These are phyloP conservation scores for Mastomys coucha DNA, from an alignment of 2,113 vertebrate species.

Conservation along the genomic window DNA sequence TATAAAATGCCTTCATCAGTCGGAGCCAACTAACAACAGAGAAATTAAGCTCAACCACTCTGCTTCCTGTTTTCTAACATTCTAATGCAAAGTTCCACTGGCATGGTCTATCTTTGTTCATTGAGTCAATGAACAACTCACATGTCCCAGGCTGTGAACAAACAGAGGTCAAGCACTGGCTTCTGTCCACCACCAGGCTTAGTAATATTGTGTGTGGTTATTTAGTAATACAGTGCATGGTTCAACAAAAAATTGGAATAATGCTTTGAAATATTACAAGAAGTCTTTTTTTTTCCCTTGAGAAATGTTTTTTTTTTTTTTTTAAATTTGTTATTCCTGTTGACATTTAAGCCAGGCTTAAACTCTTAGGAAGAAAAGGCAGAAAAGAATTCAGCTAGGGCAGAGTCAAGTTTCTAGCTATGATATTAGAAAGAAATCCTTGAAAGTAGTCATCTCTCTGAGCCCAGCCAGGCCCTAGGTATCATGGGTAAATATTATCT, in stretches of 20 bases:
- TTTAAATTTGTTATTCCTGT: background rate
- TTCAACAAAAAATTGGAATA: slow-evolving; percentile 27
- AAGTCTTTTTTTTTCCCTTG: slow-evolving; percentile 33
- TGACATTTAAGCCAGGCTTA: slow-evolving; percentile 15
- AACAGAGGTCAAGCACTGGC: slow-evolving; percentile 1
- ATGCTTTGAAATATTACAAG: slow-evolving; percentile 59
- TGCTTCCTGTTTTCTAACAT: background rate
- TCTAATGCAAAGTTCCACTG: background rate
- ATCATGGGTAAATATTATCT: background rate
- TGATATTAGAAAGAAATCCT: slow-evolving; percentile 54
- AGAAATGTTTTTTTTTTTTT: slow-evolving; percentile 27
- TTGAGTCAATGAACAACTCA: background rate
- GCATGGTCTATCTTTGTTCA: background rate
- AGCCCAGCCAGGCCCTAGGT: background rate
- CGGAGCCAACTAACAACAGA: background rate
- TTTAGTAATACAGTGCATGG: background rate
- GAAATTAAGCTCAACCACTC: background rate
- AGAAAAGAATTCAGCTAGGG: slow-evolving; percentile 42
- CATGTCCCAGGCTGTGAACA: background rate
- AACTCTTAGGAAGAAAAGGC: slow-evolving; percentile 57
- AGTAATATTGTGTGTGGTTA: background rate
- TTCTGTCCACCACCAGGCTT: background rate
- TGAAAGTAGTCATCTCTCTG: slow-evolving; percentile 8
- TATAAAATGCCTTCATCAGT: slow-evolving; percentile 26
- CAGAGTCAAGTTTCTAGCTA: slow-evolving; percentile 43